Base-by-base conservation (phyloP, 92 coral and sea anemone species). In the Phymanthus crucifer region DNA sequence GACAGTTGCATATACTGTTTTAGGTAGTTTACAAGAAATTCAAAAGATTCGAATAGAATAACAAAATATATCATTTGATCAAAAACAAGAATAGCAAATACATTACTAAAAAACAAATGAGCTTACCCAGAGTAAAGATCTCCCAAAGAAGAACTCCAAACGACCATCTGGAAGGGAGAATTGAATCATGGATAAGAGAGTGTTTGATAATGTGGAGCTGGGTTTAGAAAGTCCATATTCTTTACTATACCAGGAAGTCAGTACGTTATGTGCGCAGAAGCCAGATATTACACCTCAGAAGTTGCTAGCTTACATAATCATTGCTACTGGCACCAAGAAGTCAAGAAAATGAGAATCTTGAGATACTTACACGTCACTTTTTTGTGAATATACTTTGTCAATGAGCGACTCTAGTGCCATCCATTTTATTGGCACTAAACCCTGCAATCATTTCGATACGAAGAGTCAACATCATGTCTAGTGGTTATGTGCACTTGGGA, bases 361-460 rank as follows among this genome's bases (percentile, higher is more conserved):
- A 8, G 34, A 35, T 40, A 86, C 98, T 83, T 83, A 95, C 98
- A 92, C 97, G 77, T 95, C 98, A 54, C 97, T 95, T 78, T 95
- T 94, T 34, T 94, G 93, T 1, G 97, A 86, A 77, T 93, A 95
- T 18, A 95, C 87, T 71, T 92, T 84, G 87, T 95, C 95, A 47
- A 81, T 86, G 35, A 95, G 66, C 13, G 98, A 95, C 86, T 95
- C 98, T 23, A 95, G 83, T 8, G 98, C 98, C 91, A 95, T 90
- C 98, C 98, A 95, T 80, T 95, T 95, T 24, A 95, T 88, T 6
- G 98, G 98, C 69, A 95, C 97, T 74, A 95, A 87, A 3, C 97
- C 97, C 98, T 95, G 47, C 13, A 69, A 80, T 57, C 6, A 33
- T 54, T 33, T 1, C 10, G 6, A 4, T 0, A 54, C 11, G 26